phyloP scores from a whole-genome alignment of 2,797 vertebrate species.

The Xiphorhynchus erythropygius region DNA sequence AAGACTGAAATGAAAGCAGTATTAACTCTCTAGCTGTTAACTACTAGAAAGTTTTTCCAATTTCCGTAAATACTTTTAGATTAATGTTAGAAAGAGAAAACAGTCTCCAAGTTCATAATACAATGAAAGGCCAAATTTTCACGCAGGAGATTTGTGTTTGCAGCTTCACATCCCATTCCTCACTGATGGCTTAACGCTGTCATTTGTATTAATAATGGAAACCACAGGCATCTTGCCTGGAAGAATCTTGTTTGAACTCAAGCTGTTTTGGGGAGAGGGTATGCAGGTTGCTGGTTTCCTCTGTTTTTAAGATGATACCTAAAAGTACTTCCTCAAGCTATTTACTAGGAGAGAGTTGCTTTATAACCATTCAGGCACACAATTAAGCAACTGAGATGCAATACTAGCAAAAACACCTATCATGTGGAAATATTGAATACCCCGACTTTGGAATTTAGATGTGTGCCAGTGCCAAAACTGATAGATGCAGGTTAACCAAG shows the following conservation, averaged over 20 bases:
- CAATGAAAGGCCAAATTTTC: not conserved
- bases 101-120: not conserved
- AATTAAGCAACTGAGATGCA: not conserved
- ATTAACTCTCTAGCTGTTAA: not conserved
- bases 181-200: not conserved
- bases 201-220: not conserved
- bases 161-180: not conserved
- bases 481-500: not conserved
- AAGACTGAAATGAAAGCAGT: not conserved
- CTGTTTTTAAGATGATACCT: not conserved
- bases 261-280: not conserved
- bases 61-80: not conserved
- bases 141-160: not conserved
- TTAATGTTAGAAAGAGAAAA: not conserved
- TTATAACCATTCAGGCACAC: not conserved
- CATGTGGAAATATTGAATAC: not conserved
- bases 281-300: not conserved
- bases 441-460: not conserved
- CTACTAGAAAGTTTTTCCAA: not conserved
- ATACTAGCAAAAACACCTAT: not conserved
- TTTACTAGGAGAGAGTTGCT: not conserved
- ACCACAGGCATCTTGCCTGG: not conserved
- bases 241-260: not conserved
- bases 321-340: not conserved
- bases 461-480: not conserved